These are phyloP conservation scores for Cepaea hortensis DNA, from an alignment of 2,888 invertebrate species.

Conservation along the genomic window DNA sequence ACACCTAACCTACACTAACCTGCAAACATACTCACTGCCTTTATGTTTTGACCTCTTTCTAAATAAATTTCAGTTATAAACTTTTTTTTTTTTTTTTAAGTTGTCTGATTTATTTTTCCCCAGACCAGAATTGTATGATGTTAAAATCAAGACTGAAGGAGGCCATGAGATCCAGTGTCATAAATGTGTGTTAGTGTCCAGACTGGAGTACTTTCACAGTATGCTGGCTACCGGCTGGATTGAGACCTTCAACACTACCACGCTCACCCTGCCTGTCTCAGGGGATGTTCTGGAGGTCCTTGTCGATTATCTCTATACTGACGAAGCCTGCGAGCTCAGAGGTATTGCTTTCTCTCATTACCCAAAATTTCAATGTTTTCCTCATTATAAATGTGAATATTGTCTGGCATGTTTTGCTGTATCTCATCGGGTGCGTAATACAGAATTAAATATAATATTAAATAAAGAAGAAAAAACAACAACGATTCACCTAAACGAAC, in stretches of 20 bases:
- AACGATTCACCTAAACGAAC: no score
- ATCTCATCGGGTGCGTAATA: no score
- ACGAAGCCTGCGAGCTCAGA: constrained; percentile 79
- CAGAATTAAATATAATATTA: no score
- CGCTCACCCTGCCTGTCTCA: constrained; percentile 81
- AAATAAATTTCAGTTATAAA: no score
- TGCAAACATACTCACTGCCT: no score
- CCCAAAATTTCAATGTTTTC: no score
- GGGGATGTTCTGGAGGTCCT: constrained; percentile 82
- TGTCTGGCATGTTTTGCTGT: no score
- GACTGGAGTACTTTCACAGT: constrained; percentile 89
- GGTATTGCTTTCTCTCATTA: constrained; percentile 52
- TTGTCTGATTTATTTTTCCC: background rate
- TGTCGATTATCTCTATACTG: constrained; percentile 86
- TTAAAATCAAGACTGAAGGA: constrained; percentile 80
- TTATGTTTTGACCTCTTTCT: no score
- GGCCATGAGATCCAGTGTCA: constrained; percentile 81
- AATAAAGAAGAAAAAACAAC: no score
- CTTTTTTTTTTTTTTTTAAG: background rate
- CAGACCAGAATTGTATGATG: constrained; percentile 80
- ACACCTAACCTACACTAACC: no score
- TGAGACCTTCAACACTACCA: constrained; percentile 80
- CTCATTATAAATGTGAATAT: no score
- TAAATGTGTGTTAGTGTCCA: constrained; percentile 86
- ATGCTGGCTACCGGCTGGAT: constrained; percentile 89